Base-by-base conservation (phyloP, 1,140 invertebrate genomes). In the Drosophila tsacasi region DNA sequence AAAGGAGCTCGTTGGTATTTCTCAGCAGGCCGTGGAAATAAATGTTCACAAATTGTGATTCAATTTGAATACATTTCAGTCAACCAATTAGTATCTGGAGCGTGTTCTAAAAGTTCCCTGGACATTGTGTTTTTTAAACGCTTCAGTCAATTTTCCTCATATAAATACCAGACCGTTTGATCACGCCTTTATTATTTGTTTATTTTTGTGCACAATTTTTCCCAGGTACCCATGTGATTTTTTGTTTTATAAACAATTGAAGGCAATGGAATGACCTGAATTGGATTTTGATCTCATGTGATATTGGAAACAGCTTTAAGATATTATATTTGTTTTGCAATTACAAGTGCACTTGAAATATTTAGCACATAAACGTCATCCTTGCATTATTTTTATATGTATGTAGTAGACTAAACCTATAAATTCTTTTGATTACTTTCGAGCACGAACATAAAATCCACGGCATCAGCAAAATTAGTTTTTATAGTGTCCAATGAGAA, bases 401-500 rank as follows among this genome's bases (percentile, higher is more conserved):
- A 55, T 35, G 17, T 55, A 35, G 23, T 25, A 25, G 17, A 19
- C 15, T 17, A 39, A 23, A 39, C 21, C 54, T 23, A 57, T 17
- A 57, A 44, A n/a, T 44, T 12, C 39, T n/a, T 32, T 32, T 19
- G 21, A 32, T 62, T 65, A 32, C 42, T 63, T 32, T 17, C 30
- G 9, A 35, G 8, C 23, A 32, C 21, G 30, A 65, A 44, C 19
- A 21, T 42, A 39, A 65, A 62, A 15, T 61, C n/a, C 32, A 15
- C 55, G 25, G 62, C 62, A 30, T 5, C 32, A 27, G 42, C 49
- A 12, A 39, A 58, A 59, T 68, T 46, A n/a, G 54, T 42, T 50
- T 46, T 63, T 79, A 83, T 76, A 74, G 65, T 83, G 61, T 58
- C 55, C 58, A 59, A 65, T 46, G 77, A 83, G 78, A 76, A 40